Percentiles rank a stretch among this genome's conserved stretches.
Conservation (phyloP, 2,888 invertebrate genomes). For the Drosophila kambysellisi region DNA sequence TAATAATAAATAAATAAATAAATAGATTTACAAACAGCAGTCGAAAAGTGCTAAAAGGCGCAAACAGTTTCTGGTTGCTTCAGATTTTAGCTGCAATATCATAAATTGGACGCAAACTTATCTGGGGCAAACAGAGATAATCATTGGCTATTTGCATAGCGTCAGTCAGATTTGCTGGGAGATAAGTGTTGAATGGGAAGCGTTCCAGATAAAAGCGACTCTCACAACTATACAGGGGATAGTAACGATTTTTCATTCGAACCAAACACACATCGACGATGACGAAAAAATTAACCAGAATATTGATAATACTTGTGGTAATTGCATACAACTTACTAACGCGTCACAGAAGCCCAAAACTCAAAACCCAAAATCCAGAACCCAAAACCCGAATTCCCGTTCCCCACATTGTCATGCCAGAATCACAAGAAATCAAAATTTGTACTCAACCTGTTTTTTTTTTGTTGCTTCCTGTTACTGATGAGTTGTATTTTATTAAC, state of each 20-base stretch:
- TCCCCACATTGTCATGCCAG: slow-evolving; percentile 30
- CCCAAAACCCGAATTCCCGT: slow-evolving; percentile 10
- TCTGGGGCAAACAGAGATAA: slow-evolving; percentile 53
- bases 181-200: slow-evolving; percentile 46
- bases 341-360: slow-evolving; percentile 33
- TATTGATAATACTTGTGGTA: slow-evolving; percentile 83
- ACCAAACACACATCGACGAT: slow-evolving; percentile 79
- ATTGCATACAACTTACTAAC: slow-evolving; percentile 60
- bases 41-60: slow-evolving; percentile 17
- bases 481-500: slow-evolving; percentile 66
- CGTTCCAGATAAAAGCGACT: slow-evolving; percentile 79
- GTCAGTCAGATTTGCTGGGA: slow-evolving; percentile 57
- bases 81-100: slow-evolving; percentile 70
- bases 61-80: slow-evolving; percentile 26
- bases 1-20: slow-evolving; percentile 18
- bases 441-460: slow-evolving; percentile 18
- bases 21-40: slow-evolving; percentile 32
- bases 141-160: slow-evolving; percentile 57
- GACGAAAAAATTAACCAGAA: slow-evolving; percentile 82
- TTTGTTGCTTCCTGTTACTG: slow-evolving; percentile 52
- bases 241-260: slow-evolving; percentile 84
- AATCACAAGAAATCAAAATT: slow-evolving; percentile 21
- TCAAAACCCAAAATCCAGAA: too few species aligned
- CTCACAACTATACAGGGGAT: slow-evolving; percentile 43
- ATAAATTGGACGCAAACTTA: slow-evolving; percentile 75